Base-by-base conservation (phyloP, 2,888 invertebrate genomes). In the Acanthopleura granulata region DNA sequence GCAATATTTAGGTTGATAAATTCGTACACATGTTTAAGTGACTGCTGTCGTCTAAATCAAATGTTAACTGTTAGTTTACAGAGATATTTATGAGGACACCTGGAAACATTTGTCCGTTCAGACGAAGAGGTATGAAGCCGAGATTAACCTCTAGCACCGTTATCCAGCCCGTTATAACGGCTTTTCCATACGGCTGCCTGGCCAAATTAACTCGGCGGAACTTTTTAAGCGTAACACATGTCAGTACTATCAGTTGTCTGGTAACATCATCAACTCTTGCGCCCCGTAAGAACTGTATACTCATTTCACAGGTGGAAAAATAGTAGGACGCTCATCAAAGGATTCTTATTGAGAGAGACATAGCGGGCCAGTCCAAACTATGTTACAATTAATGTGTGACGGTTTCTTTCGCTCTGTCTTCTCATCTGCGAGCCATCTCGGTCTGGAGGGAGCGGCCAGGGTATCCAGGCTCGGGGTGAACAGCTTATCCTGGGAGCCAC, bases 251-350 rank as follows among this genome's bases (percentile, higher is more conserved):
- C 16, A 27, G 29, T 6, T 3, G 66, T 22, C 22, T 66, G 66
- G 4, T 1, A 16, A 66, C 18, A 6, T 66, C 66, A 66, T 66
- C 25, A 66, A 27, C 12, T 6, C 14, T 1, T 25, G 6, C 16
- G 6, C 16, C 6, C 25, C 66, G 25, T 66, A 27, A 27, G 66
- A 22, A 66, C n/a, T 57, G n/a, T 57, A 57, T 57, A 12, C 57
- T 4, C 22, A n/a, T 18, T 18, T n/a, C 57, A 27, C 66, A 66
- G 66, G 66, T 66, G 66, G 22, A 66, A 66, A 66, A 27, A 66
- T 27, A 66, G 27, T 12, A 22, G 57, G n/a, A 57, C 57, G n/a
- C 22, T 12, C 57, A 57, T 57, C 57, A 57, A 57, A 57, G 57
- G 57, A 4, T 3, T 12, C 22, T 57, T 57, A 57, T 40, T 40